Conservation (phyloP, 1,140 invertebrate species). For the Plectrocnemia conspersa region DNA sequence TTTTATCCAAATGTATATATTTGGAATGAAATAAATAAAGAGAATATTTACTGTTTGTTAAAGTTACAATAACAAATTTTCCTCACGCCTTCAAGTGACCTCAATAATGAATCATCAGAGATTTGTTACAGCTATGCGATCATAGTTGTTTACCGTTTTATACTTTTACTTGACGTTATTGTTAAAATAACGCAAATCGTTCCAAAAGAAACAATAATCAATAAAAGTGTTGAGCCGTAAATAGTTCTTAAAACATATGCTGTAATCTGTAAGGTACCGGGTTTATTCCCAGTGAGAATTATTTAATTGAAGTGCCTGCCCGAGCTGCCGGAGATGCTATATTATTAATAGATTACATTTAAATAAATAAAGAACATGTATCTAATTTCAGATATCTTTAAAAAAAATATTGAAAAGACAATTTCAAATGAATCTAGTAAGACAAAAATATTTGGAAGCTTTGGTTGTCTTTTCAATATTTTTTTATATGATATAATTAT, state of each 20-base stretch:
- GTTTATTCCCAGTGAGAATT: too few relatives aligned
- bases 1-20: slow-evolving; percentile 12
- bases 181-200: too few relatives aligned
- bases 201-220: too few relatives aligned
- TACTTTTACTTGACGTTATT: not conserved
- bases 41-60: slow-evolving; percentile 12
- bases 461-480: too few relatives aligned
- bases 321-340: too few relatives aligned
- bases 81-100: slow-evolving; percentile 10
- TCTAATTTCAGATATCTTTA: not conserved
- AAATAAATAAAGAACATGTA: not conserved
- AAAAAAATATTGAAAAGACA: not conserved
- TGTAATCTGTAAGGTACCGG: too few relatives aligned
- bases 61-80: slow-evolving; percentile 9
- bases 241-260: too few relatives aligned
- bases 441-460: too few relatives aligned
- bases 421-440: slow-evolving; percentile 13
- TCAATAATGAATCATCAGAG: slow-evolving; percentile 4
- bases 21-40: not conserved
- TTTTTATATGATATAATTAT: too few relatives aligned
- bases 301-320: too few relatives aligned
- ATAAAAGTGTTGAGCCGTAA: too few relatives aligned
- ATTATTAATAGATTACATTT: not conserved
- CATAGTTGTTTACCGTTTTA: not conserved
- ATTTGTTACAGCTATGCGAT: too few relatives aligned